phyloP scores from a whole-genome alignment of 1,140 invertebrate genomes.

The Drosophila punjabiensis region DNA sequence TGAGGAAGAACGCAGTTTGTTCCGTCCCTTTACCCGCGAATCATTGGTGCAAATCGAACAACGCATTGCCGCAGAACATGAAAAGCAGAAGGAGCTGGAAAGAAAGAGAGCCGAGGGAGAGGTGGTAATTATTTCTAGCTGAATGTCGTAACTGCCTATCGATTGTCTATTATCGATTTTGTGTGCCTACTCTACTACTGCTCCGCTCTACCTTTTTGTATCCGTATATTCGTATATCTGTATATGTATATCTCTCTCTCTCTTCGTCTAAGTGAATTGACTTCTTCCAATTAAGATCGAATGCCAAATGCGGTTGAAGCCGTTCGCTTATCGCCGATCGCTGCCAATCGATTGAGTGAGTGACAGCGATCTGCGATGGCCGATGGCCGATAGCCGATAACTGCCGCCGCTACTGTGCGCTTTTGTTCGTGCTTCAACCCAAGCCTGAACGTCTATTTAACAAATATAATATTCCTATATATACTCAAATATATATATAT shows the following conservation, averaged over 20 bases:
- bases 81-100: slow-evolving; percentile 97
- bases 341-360: background rate
- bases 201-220: slow-evolving; percentile 33
- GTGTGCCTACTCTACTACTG: slow-evolving; percentile 56
- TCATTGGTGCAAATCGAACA: slow-evolving; percentile 96
- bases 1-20: slow-evolving; percentile 97
- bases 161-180: slow-evolving; percentile 29
- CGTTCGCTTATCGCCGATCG: slow-evolving; percentile 15
- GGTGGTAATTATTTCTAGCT: slow-evolving; percentile 87
- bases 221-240: slow-evolving; percentile 16
- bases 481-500: slow-evolving; percentile 34
- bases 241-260: slow-evolving; percentile 30
- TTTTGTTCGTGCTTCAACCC: slow-evolving; percentile 71
- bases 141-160: slow-evolving; percentile 59
- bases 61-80: slow-evolving; percentile 97
- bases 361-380: slow-evolving; percentile 1
- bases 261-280: slow-evolving; percentile 49
- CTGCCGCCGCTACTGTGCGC: slow-evolving; percentile 64
- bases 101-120: slow-evolving; percentile 97
- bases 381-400: slow-evolving; percentile 3
- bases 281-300: slow-evolving; percentile 44
- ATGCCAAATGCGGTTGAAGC: slow-evolving; percentile 28
- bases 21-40: slow-evolving; percentile 98
- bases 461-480: slow-evolving; percentile 24
- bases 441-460: slow-evolving; percentile 68